Base-by-base conservation (phyloP, 1,140 invertebrate species). In the Drosophila tsacasi region DNA sequence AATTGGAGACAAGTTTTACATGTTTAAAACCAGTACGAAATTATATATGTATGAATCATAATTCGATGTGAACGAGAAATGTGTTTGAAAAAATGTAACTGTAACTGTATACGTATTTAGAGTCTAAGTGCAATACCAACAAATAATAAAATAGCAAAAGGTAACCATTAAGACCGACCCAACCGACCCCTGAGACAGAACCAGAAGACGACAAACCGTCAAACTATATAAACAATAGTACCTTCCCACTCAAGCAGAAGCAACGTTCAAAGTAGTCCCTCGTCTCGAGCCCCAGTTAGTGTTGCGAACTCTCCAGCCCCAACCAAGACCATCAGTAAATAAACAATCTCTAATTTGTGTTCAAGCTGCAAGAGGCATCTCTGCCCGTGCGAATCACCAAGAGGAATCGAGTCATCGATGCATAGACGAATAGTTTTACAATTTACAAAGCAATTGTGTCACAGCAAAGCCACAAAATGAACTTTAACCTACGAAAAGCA, bases 71-170 rank as follows among this genome's bases (percentile, higher is more conserved):
- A 68, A 61, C 25, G 37, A 37, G 21, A 74, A 81, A 42, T 83
- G 74, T 83, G 74, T 89, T 89, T 72, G 73, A 75, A 54, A 71
- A 54, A 84, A 69, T 89, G 77, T 83, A 89, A 77, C 64, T 68
- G 69, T 73, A 73, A 86, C 79, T 76, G 85, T 90, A 90, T 90
- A 90, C 85, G 85, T 90, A 90, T 90, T 90, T 90, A 90, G 85
- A 82, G 55, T 65, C 68, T 90, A 90, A 90, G 85, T 90, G 85
- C 85, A 90, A 90, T 90, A 74, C 44, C 68, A 90, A 84, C 64
- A 79, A 74, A 73, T 44, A 79, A 60, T 57, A 42, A 72, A 58
- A 77, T 68, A 74, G 72, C 75, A 49, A 78, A 78, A 63, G 68
- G 42, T 83, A 63, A 78, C 37, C 64, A 54, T 72, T 61, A 86